Percentiles rank a stretch among this genome's conserved stretches.
phyloP scores from a whole-genome alignment of 1,140 invertebrate genomes.

The Drosophila santomea region DNA sequence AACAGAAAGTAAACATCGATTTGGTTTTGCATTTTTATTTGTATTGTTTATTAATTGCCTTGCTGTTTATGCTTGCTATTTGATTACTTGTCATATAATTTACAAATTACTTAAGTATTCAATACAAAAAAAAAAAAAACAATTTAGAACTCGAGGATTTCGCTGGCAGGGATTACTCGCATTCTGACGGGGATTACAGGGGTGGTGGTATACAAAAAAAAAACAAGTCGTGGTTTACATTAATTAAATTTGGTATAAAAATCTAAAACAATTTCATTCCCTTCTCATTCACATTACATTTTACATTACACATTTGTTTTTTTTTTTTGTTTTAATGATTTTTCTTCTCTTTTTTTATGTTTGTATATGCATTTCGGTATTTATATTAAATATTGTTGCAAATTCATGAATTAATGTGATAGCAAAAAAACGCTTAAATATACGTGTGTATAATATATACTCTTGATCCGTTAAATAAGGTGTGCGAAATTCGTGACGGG shows the following conservation, averaged over 20 bases:
- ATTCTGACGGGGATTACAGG: slow-evolving; percentile 2
- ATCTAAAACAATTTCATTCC: slow-evolving; percentile 70
- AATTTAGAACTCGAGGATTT: slow-evolving; percentile 21
- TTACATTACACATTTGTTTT: slow-evolving; percentile 42
- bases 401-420: slow-evolving; percentile 69
- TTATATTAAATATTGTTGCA: slow-evolving; percentile 63
- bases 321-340: slow-evolving; percentile 12
- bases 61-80: slow-evolving; percentile 59
- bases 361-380: slow-evolving; percentile 46
- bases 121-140: slow-evolving; percentile 59
- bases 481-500: slow-evolving; percentile 9
- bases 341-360: slow-evolving; percentile 33
- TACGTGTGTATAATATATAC: slow-evolving; percentile 43
- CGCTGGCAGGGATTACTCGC: slow-evolving; percentile 12
- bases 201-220: slow-evolving; percentile 33
- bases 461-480: slow-evolving; percentile 38
- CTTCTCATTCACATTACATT: slow-evolving; percentile 27
- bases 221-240: slow-evolving; percentile 62
- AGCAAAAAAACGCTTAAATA: slow-evolving; percentile 74
- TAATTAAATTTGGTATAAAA: slow-evolving; percentile 79
- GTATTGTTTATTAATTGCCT: slow-evolving; percentile 61
- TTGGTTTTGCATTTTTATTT: slow-evolving; percentile 29
- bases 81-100: slow-evolving; percentile 60
- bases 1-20: too few species aligned
- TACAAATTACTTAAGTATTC: slow-evolving; percentile 61